A percentile compares a stretch with the other conserved stretches of the same genome.
phyloP scores from a whole-genome alignment of 2,888 invertebrate species.

The Platycnemis pennipes region DNA sequence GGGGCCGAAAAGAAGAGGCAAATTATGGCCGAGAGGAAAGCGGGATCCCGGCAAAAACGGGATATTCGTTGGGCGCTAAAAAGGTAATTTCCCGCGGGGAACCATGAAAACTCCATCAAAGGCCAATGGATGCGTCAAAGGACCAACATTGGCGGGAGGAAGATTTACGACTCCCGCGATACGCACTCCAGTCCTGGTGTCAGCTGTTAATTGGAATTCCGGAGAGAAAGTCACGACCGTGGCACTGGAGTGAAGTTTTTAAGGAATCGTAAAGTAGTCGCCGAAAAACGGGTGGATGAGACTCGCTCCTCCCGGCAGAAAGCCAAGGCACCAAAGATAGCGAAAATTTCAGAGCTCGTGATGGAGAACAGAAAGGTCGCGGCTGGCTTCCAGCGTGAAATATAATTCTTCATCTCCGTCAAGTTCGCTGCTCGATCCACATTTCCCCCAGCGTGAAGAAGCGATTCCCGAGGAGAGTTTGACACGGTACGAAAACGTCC shows the following conservation, averaged over 20 bases:
- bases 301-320: neutral
- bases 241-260: neutral
- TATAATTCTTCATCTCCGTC: neutral
- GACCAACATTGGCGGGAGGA: neutral
- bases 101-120: neutral
- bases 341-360: neutral
- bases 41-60: neutral
- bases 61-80: neutral
- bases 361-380: neutral
- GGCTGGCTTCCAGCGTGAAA: neutral
- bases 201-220: constrained; percentile 26
- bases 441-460: neutral
- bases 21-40: neutral
- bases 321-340: constrained; percentile 29
- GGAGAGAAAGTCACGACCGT: neutral
- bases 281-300: constrained; percentile 46
- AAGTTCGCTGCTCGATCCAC: constrained; percentile 11
- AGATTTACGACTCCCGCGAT: neutral
- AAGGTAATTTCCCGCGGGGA: neutral
- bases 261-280: constrained; percentile 29
- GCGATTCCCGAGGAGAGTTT: neutral
- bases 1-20: neutral
- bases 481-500: neutral
- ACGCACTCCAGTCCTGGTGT: neutral
- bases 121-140: neutral